Percentiles rank a stretch among this genome's conserved stretches.
phyloP scores from a whole-genome alignment of 2,888 invertebrate genomes.

The Phalera bucephala region DNA sequence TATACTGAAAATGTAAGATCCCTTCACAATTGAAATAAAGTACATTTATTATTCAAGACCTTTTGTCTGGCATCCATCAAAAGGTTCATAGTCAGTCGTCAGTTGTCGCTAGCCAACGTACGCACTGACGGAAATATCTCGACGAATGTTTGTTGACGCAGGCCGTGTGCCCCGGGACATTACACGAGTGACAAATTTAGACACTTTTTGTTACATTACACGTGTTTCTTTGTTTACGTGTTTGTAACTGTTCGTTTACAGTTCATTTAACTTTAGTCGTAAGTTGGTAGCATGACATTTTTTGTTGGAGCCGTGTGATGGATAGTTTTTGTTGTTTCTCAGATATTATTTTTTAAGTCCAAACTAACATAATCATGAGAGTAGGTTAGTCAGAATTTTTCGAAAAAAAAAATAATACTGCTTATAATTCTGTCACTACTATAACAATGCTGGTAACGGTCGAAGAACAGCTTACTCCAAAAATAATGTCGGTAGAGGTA shows the following conservation, averaged over 20 bases:
- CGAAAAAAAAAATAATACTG: no score
- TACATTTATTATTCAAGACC: no score
- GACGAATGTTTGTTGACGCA: conserved; percentile 68
- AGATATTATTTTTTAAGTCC: no score
- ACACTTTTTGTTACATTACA: conserved; percentile 46
- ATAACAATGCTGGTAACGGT: no score
- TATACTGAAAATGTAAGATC: no score
- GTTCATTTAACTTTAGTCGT: conserved; percentile 22
- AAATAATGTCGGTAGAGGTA: no score
- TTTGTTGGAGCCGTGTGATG: conserved; percentile 1
- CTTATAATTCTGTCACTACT: no score
- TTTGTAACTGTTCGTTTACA: conserved; percentile 22
- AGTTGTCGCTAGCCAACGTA: conserved; percentile 66
- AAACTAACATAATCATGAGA: no score
- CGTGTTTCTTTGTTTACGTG: conserved; percentile 37
- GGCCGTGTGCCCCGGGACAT: conserved; percentile 50
- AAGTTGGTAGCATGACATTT: conserved; percentile 19
- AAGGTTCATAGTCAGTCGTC: conserved; percentile 77
- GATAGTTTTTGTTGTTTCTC: no score
- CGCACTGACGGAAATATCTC: conserved; percentile 66
- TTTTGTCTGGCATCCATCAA: conserved; percentile 76
- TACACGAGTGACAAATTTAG: conserved; percentile 50
- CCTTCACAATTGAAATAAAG: no score
- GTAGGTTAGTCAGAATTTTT: no score
- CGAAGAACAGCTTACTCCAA: no score